Evolutionary conservation across 2,113 vertebrate species (phyloP).

Genomic region (Herpetotheres cachinnans): DNA sequence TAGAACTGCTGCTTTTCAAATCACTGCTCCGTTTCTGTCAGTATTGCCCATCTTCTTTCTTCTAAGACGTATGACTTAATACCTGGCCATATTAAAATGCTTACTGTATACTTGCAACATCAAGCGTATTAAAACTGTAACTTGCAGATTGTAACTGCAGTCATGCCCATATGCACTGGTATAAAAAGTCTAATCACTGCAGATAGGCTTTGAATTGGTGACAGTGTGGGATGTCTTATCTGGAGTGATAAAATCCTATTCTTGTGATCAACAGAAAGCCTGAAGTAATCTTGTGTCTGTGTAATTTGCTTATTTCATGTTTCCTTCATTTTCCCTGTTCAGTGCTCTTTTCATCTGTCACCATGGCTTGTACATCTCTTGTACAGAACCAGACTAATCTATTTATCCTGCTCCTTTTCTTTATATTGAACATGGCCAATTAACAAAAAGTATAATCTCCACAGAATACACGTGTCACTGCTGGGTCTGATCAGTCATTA

Average conservation of each 20-base stretch:
- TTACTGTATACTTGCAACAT: not conserved
- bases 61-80: not conserved
- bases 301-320: constrained; percentile 46
- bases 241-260: constrained; percentile 30
- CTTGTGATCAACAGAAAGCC: constrained; percentile 8
- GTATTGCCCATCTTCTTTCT: not conserved
- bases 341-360: constrained; percentile 27
- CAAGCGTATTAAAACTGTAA: not conserved
- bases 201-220: not conserved
- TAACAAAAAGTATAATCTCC: not conserved
- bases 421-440: not conserved
- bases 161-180: not conserved
- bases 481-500: not conserved
- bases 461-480: not conserved
- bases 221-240: not conserved
- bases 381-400: not conserved
- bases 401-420: constrained; percentile 35
- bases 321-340: constrained; percentile 21
- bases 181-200: not conserved
- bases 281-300: constrained; percentile 35
- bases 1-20: not conserved
- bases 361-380: not conserved
- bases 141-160: not conserved
- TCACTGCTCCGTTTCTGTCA: not conserved
- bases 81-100: not conserved